Percentiles rank a stretch among this genome's conserved stretches.
These are phyloP conservation scores for Gallinago undulata DNA, from an alignment of 2,113 vertebrate genomes.

Conservation along the genomic window DNA sequence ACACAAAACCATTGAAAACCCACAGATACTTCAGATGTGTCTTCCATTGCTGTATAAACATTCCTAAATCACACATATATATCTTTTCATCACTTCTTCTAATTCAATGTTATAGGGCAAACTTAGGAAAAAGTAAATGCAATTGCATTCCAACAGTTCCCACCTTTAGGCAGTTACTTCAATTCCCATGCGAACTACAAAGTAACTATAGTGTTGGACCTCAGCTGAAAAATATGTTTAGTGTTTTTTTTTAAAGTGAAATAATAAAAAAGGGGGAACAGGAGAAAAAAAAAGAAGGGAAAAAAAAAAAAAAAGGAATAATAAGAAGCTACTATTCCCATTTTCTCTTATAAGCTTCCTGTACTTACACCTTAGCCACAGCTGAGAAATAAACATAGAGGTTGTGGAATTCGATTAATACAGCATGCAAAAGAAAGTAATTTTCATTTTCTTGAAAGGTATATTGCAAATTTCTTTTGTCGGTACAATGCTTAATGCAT, in stretches of 20 bases:
- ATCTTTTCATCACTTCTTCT: not conserved
- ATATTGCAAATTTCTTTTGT: not conserved
- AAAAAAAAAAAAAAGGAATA: too few species aligned
- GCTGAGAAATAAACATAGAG: not conserved
- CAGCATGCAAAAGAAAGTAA: not conserved
- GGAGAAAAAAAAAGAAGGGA: rapidly evolving
- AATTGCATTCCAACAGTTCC: not conserved
- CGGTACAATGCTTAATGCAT: not conserved
- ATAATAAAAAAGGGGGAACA: not conserved
- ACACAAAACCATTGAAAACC: not conserved
- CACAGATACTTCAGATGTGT: not conserved
- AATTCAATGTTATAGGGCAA: not conserved
- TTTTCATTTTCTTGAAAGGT: too few species aligned
- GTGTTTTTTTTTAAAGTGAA: not conserved
- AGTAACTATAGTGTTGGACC: not conserved
- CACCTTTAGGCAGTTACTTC: not conserved
- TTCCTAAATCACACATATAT: not conserved
- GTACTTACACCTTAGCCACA: not conserved
- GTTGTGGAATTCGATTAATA: not conserved
- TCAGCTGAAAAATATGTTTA: not conserved
- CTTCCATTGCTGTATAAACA: not conserved
- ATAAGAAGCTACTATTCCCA: not conserved
- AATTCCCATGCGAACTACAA: not conserved
- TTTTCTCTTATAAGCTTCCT: not conserved
- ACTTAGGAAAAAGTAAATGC: not conserved